Evolutionary conservation across 1,140 invertebrate species (phyloP), one percentile per base, ranked within the genome.

Genomic region (Geopemphigus sp.): DNA sequence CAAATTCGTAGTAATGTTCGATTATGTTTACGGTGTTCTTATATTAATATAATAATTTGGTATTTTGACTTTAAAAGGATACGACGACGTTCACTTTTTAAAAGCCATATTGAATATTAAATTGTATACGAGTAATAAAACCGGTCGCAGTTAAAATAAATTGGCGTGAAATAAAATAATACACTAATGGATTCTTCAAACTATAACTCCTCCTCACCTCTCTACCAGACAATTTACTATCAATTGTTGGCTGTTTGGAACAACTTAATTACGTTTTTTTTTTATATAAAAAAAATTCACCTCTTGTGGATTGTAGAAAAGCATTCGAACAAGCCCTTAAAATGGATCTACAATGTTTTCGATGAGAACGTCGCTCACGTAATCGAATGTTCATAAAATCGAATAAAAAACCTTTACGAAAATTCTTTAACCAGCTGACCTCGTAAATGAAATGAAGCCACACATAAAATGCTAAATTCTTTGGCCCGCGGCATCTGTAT

Each of bases 391-490:
- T 74, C 29, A 57, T 22, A 39, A 74, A 59, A 57, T 74, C 8
- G 17, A 72, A 72, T 17, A 26, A 72, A 74, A 57, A 57, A 8
- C 3, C 26, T 74, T 24, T 45, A 22, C 45, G 57, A 39, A 47
- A 78, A 78, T 78, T 61, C 56, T 29, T 61, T 14, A 47, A 78
- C 74, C 45, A 50, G 74, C 74, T 78, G 74, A 78, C 74, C 74
- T 78, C 74, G 74, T 26, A 47, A 19, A 63, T 26, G 22, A 78
- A 63, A 57, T 39, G 50, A 56, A 73, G n/a, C 39, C 39, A 19
- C 56, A 19, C 22, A 47, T 59, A 61, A 76, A 76, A 76, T 76
- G 73, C 39, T 76, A 39, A 76, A 61, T 76, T 61, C 57, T 61
- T 5, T n/a, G n/a, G 1, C 3, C 53, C 29, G 11, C 39, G 54